Conservation (phyloP, 2,797 vertebrate species). For the Echeneis naucrates region DNA sequence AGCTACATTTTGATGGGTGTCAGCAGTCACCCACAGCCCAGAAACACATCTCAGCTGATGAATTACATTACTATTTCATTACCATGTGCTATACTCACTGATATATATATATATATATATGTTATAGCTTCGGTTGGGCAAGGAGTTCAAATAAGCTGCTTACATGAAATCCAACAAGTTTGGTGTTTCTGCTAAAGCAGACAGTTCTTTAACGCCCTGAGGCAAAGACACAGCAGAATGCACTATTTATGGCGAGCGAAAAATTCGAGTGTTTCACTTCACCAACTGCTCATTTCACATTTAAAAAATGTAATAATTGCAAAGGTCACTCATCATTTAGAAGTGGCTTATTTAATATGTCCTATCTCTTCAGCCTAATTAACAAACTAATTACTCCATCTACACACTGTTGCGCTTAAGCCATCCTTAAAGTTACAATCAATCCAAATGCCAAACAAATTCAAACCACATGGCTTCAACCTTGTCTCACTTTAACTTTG, state of each 20-base stretch:
- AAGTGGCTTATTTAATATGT: constrained; percentile 66
- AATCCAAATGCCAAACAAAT: constrained; percentile 45
- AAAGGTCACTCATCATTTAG: constrained; percentile 69
- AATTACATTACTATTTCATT: constrained; percentile 37
- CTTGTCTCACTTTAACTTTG: not conserved
- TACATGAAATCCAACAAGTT: constrained; percentile 80
- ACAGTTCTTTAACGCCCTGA: constrained; percentile 65
- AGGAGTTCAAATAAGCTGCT: constrained; percentile 77
- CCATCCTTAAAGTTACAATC: constrained; percentile 36
- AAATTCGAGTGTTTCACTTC: constrained; percentile 48
- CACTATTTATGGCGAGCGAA: constrained; percentile 77
- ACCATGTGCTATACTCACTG: constrained; percentile 46
- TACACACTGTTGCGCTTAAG: constrained; percentile 46
- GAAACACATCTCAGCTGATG: constrained; percentile 20
- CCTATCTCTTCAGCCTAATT: constrained; percentile 71
- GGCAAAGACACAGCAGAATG: constrained; percentile 77
- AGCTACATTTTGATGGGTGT: constrained; percentile 25
- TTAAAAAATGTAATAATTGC: constrained; percentile 70
- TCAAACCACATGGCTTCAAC: constrained; percentile 2
- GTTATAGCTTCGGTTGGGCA: constrained; percentile 78
- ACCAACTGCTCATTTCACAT: constrained; percentile 53
- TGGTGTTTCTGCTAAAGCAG: constrained; percentile 72
- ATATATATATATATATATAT: no score
- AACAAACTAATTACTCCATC: constrained; percentile 71
- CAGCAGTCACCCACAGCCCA: constrained; percentile 13